Evolutionary conservation across 2,888 invertebrate genomes (phyloP).

Genomic region (Heliothis peltigera): DNA sequence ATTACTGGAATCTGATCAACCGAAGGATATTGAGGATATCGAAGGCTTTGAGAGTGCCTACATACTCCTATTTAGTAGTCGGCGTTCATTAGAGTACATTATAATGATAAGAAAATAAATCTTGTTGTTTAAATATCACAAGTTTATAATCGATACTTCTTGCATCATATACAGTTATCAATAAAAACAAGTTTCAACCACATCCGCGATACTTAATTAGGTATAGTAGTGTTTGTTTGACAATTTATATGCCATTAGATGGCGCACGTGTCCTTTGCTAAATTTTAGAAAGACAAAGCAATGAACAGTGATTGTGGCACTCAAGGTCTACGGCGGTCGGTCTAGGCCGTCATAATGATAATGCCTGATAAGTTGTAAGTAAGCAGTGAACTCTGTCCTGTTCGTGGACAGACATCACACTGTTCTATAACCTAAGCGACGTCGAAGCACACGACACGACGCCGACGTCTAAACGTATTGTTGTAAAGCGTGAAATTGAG

Average conservation of each 20-base stretch:
- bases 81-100: constrained; percentile 20
- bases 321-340: constrained; percentile 18
- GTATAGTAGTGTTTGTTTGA: neutral
- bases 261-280: neutral
- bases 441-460: too few species aligned
- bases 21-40: too few species aligned
- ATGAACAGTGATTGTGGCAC: constrained; percentile 6
- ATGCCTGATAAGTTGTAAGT: constrained; percentile 16
- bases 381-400: neutral
- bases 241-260: constrained; percentile 9
- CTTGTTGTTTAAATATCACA: neutral
- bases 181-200: constrained; percentile 10
- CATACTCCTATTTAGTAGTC: too few species aligned
- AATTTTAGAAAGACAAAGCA: constrained; percentile 1
- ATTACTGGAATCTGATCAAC: too few species aligned
- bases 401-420: neutral
- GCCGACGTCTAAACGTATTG: too few species aligned
- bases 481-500: too few species aligned
- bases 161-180: constrained; percentile 27
- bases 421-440: too few species aligned
- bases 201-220: neutral
- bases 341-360: too few species aligned
- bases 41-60: too few species aligned
- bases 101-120: constrained; percentile 18
- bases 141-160: neutral